phyloP scores from a whole-genome alignment of 2,113 vertebrate species.

The Mohoua ochrocephala region DNA sequence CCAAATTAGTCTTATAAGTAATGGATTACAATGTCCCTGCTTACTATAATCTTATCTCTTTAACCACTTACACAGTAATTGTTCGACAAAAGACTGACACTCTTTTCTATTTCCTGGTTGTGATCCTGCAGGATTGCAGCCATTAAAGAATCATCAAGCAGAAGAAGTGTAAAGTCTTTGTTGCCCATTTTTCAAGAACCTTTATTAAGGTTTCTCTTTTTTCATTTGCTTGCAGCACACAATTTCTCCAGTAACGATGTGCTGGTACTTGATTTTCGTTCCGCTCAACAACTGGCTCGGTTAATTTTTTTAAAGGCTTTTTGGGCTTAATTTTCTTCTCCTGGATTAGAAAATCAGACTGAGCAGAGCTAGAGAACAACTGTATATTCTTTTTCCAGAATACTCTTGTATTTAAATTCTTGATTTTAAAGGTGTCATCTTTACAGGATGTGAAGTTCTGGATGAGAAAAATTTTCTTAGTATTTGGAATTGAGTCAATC shows the following conservation, averaged over 20 bases:
- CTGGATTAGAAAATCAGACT: background rate
- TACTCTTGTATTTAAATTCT: background rate
- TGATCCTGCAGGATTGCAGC: conserved; percentile 13
- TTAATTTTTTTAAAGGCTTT: background rate
- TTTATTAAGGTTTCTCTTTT: conserved; percentile 21
- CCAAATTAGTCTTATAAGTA: conserved; percentile 27
- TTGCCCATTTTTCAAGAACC: conserved; percentile 12
- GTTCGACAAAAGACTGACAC: background rate
- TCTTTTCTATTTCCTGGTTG: conserved; percentile 16
- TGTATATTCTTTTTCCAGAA: background rate
- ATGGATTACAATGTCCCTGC: background rate
- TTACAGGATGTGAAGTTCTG: background rate
- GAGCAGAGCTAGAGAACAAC: background rate
- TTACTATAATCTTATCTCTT: conserved; percentile 42
- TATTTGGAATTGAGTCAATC: background rate
- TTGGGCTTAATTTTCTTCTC: conserved; percentile 18
- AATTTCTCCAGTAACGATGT: background rate
- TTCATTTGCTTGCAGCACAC: background rate
- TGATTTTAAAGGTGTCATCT: background rate
- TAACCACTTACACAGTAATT: conserved; percentile 42
- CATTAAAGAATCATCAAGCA: conserved; percentile 44
- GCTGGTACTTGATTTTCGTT: conserved; percentile 27
- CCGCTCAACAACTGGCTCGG: background rate
- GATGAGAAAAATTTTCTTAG: background rate
- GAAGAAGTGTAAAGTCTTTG: background rate